phyloP scores from a whole-genome alignment of 2,888 invertebrate genomes.

The Microplitis manilae region DNA sequence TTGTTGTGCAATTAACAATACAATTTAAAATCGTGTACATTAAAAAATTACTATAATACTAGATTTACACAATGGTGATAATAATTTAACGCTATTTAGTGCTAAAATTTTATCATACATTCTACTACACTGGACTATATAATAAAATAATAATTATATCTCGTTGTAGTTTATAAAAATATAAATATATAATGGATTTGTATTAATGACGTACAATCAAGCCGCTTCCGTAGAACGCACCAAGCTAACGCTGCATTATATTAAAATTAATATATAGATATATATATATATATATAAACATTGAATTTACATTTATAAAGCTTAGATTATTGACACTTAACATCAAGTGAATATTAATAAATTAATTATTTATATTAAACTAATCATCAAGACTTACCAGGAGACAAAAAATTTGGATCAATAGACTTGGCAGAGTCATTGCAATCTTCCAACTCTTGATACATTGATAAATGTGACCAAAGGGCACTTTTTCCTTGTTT shows the following conservation, averaged over 20 bases:
- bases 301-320: slow-evolving; percentile 2
- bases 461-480: slow-evolving; percentile 95
- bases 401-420: slow-evolving; percentile 77
- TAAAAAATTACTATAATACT: too few species aligned
- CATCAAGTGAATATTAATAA: background rate
- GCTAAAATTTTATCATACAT: slow-evolving; percentile 4
- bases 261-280: slow-evolving; percentile 40
- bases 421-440: slow-evolving; percentile 75
- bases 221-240: slow-evolving; percentile 92
- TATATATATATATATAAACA: slow-evolving; percentile 35
- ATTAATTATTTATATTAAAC: background rate
- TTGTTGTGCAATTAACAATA: slow-evolving; percentile 28
- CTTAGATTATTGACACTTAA: background rate
- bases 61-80: too few species aligned
- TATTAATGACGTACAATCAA: slow-evolving; percentile 84
- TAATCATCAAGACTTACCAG: slow-evolving; percentile 72
- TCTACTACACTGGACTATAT: background rate
- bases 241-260: slow-evolving; percentile 87
- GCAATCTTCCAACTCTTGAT: slow-evolving; percentile 86
- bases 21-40: background rate
- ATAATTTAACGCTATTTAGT: background rate
- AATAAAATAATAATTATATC: too few species aligned
- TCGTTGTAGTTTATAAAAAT: slow-evolving; percentile 5
- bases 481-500: slow-evolving; percentile 98
- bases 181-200: slow-evolving; percentile 29